Conservation (phyloP, 2,888 invertebrate species). For the Coleophora flavipennella region DNA sequence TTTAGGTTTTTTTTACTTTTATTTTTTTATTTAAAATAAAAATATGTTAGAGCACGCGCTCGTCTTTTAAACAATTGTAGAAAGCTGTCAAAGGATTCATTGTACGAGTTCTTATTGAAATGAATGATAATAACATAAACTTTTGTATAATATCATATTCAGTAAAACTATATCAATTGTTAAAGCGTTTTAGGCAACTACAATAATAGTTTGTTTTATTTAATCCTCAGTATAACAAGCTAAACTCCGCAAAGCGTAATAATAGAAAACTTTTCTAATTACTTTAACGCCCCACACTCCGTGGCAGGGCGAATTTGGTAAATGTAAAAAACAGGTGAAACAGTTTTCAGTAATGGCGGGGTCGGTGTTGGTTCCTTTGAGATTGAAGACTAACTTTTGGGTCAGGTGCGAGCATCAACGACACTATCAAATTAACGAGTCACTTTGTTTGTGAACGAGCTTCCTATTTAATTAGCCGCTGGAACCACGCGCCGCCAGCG, state of each 20-base stretch:
- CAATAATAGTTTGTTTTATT: too few species aligned
- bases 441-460: constrained; percentile 41
- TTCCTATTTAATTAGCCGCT: constrained; percentile 44
- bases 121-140: too few species aligned
- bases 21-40: too few species aligned
- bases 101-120: too few species aligned
- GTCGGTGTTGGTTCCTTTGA: constrained; percentile 30
- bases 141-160: too few species aligned
- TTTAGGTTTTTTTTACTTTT: too few species aligned
- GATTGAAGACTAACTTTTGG: constrained; percentile 38
- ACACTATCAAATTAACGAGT: constrained; percentile 52
- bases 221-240: too few species aligned
- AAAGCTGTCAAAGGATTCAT: too few species aligned
- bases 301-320: constrained; percentile 14
- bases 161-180: too few species aligned
- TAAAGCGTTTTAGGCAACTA: too few species aligned
- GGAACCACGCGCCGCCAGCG: constrained; percentile 1
- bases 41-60: too few species aligned
- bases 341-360: constrained; percentile 25
- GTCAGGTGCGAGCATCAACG: constrained; percentile 39
- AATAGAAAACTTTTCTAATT: constrained; percentile 15
- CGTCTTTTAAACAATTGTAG: too few species aligned
- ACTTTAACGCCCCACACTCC: constrained; percentile 10
- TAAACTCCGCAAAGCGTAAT: not conserved
- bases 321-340: constrained; percentile 31